phyloP scores from a whole-genome alignment of 2,888 invertebrate genomes.

The Octonoba sinensis region DNA sequence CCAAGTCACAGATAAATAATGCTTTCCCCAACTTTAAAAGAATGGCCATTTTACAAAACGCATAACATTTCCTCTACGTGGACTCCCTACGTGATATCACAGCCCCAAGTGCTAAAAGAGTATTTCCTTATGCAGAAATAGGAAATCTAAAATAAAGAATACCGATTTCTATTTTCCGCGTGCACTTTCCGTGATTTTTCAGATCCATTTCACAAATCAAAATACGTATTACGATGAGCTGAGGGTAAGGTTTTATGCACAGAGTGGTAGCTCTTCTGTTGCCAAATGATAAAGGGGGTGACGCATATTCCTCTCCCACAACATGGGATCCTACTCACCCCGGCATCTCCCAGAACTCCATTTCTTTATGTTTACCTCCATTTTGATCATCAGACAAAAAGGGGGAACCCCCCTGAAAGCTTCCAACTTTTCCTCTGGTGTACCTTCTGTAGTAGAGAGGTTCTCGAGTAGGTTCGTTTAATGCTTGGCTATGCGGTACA shows the following conservation, averaged over 20 bases:
- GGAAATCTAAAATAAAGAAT: too few relatives aligned
- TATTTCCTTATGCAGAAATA: too few relatives aligned
- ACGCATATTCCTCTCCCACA: background rate
- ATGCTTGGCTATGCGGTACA: background rate
- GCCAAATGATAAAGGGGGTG: background rate
- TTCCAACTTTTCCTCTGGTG: conserved; percentile 5
- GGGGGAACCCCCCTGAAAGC: background rate
- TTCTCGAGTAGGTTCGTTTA: conserved; percentile 12
- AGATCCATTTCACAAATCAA: conserved; percentile 21
- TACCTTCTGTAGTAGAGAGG: conserved; percentile 33
- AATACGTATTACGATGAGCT: conserved; percentile 14
- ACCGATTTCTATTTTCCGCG: too few relatives aligned
- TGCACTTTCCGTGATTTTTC: background rate
- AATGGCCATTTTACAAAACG: too few relatives aligned
- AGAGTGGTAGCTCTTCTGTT: conserved; percentile 20
- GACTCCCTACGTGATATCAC: too few relatives aligned
- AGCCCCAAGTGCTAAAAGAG: too few relatives aligned
- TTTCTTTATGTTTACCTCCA: conserved; percentile 6
- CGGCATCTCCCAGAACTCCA: background rate
- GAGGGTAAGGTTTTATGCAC: conserved; percentile 3
- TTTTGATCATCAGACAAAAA: background rate
- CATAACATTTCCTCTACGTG: too few relatives aligned
- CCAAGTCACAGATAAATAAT: too few relatives aligned
- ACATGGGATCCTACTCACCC: background rate
- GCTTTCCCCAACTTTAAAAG: too few relatives aligned